These are phyloP conservation scores for Mesoclemmys tuberculata DNA, from an alignment of 2,113 vertebrate species.

Conservation along the genomic window DNA sequence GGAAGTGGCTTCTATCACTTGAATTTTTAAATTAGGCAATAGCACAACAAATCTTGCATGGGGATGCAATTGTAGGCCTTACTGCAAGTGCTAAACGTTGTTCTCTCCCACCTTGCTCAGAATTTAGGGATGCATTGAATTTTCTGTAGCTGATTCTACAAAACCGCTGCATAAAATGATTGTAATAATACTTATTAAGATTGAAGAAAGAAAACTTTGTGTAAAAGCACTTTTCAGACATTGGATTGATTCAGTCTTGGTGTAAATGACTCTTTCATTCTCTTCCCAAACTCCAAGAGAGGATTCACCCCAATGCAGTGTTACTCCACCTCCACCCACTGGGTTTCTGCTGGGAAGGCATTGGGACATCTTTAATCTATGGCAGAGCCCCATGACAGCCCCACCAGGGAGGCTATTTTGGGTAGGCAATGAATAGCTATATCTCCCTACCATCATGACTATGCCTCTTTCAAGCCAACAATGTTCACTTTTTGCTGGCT, in stretches of 20 bases:
- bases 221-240: not conserved
- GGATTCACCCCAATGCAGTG: too few relatives aligned
- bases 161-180: not conserved
- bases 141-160: fast-evolving
- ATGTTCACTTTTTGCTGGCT: not conserved
- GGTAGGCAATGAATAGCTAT: not conserved
- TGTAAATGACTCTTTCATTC: not conserved
- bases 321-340: not conserved
- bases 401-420: not conserved
- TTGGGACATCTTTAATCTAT: not conserved
- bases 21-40: not conserved
- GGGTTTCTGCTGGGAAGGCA: not conserved
- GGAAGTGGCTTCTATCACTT: not conserved
- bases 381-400: not conserved
- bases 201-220: too few relatives aligned
- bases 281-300: not conserved
- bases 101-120: not conserved
- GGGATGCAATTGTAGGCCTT: not conserved
- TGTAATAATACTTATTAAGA: fast-evolving
- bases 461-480: not conserved
- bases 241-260: not conserved
- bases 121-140: fast-evolving
- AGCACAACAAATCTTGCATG: not conserved
- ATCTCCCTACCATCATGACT: not conserved
- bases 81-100: fast-evolving